These are phyloP conservation scores for Spialia ferax DNA, from an alignment of 2,888 invertebrate species.

Conservation along the genomic window DNA sequence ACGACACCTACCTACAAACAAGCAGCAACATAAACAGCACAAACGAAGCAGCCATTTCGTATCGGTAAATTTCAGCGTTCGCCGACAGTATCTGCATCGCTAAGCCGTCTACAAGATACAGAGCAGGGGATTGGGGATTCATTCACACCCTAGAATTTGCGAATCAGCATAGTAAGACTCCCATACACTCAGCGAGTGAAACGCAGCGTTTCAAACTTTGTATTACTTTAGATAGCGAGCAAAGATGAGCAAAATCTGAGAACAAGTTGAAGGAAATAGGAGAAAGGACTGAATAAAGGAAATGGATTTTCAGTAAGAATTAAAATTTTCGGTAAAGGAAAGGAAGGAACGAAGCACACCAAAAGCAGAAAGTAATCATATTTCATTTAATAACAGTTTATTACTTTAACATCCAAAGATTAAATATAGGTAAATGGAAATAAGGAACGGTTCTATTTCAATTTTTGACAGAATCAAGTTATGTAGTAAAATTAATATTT, in stretches of 20 bases:
- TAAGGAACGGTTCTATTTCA: too few species aligned
- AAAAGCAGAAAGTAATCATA: too few species aligned
- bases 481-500: too few species aligned
- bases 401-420: too few species aligned
- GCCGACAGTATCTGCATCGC: conserved; percentile 16
- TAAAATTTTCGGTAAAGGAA: too few species aligned
- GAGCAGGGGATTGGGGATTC: conserved; percentile 20
- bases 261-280: too few species aligned
- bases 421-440: too few species aligned
- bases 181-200: neutral
- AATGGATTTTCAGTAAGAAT: too few species aligned
- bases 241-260: neutral
- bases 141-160: conserved; percentile 21
- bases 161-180: conserved; percentile 4
- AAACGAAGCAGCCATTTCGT: conserved; percentile 1
- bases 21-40: neutral
- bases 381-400: too few species aligned
- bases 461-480: too few species aligned
- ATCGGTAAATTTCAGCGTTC: conserved; percentile 22
- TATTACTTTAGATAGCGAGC: neutral
- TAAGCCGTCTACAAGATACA: conserved; percentile 27
- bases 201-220: neutral
- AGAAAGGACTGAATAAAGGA: too few species aligned
- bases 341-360: too few species aligned
- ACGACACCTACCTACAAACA: neutral